Evolutionary conservation across 2,888 invertebrate species (phyloP).

Genomic region (Diarsia mendica): DNA sequence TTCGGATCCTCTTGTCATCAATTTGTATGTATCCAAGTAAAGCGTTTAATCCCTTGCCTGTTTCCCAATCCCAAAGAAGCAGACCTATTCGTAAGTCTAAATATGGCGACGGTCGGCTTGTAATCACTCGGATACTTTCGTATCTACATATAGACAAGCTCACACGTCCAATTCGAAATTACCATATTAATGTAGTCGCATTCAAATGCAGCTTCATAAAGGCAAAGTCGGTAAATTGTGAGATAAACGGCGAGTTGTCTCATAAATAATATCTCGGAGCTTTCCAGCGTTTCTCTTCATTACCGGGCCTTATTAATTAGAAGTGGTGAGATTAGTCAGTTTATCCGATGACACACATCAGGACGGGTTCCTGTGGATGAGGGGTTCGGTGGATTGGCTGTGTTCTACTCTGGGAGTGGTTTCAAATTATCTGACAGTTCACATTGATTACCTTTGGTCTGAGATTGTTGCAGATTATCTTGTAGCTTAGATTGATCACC

Average conservation of each 20-base stretch:
- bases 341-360: constrained; percentile 63
- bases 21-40: not conserved
- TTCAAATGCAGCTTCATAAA: constrained; percentile 57
- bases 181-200: constrained; percentile 61
- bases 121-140: constrained; percentile 36
- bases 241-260: constrained; percentile 55
- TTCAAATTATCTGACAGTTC: constrained; percentile 5
- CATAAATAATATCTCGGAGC: constrained; percentile 61
- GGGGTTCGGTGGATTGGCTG: not conserved
- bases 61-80: constrained; percentile 44
- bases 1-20: not conserved
- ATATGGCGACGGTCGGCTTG: constrained; percentile 33
- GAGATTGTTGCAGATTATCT: constrained; percentile 3
- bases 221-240: constrained; percentile 54
- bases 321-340: constrained; percentile 49
- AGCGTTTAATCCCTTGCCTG: constrained; percentile 4
- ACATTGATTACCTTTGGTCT: constrained; percentile 1
- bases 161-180: constrained; percentile 57
- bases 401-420: constrained; percentile 7
- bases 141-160: constrained; percentile 58
- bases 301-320: constrained; percentile 63
- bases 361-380: constrained; percentile 50
- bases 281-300: constrained; percentile 63
- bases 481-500: not conserved
- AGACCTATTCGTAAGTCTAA: constrained; percentile 21